phyloP scores from a whole-genome alignment of 2,888 invertebrate genomes.

The Chirona hameri region DNA sequence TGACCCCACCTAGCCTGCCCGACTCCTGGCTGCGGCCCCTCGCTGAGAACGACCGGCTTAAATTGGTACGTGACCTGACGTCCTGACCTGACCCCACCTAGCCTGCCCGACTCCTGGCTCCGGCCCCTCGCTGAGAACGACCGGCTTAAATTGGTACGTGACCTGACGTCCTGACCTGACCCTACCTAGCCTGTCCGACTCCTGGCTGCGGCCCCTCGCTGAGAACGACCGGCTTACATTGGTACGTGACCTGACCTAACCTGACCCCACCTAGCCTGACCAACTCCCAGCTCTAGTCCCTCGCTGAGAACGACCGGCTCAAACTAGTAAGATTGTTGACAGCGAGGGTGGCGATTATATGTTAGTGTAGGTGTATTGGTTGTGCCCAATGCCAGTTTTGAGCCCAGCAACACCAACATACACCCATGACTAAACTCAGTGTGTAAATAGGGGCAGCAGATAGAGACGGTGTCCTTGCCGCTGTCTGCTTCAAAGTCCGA shows the following conservation, averaged over 20 bases:
- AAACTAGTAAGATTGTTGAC: conserved; percentile 32
- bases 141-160: conserved; percentile 36
- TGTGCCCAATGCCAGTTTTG: too few relatives aligned
- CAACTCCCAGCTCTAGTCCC: conserved; percentile 26
- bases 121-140: conserved; percentile 37
- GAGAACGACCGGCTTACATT: conserved; percentile 37
- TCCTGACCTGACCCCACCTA: conserved; percentile 49
- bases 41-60: conserved; percentile 37
- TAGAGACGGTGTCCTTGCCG: too few relatives aligned
- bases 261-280: not conserved
- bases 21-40: conserved; percentile 32
- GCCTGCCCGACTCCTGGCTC: conserved; percentile 44
- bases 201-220: conserved; percentile 33
- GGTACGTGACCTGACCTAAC: conserved; percentile 30
- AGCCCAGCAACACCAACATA: too few relatives aligned
- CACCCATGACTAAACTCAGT: too few relatives aligned
- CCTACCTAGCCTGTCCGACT: conserved; percentile 49
- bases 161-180: conserved; percentile 45
- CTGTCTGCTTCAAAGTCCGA: too few relatives aligned
- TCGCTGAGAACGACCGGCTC: conserved; percentile 37
- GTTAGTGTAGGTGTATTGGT: too few relatives aligned
- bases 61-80: conserved; percentile 33
- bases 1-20: conserved; percentile 57
- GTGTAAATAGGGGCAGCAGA: too few relatives aligned
- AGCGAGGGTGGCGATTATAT: too few relatives aligned